phyloP scores from a whole-genome alignment of 1,140 invertebrate genomes.

The Galleria mellonella region DNA sequence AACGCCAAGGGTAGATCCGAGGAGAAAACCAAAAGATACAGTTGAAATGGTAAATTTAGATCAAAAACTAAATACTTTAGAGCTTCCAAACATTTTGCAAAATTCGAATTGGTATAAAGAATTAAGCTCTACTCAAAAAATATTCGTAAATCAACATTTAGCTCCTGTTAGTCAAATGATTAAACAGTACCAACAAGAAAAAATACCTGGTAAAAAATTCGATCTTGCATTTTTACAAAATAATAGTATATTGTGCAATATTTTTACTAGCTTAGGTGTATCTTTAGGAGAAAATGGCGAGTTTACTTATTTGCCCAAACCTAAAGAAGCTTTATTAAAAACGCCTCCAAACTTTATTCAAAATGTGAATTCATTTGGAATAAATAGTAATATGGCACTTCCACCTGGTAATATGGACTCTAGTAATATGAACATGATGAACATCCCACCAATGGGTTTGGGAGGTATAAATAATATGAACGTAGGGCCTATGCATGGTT shows the following conservation, averaged over 20 bases:
- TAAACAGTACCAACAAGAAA: constrained; percentile 75
- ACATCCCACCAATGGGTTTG: constrained; percentile 65
- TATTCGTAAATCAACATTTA: constrained; percentile 79
- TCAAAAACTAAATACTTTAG: constrained; percentile 65
- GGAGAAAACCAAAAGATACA: constrained; percentile 73
- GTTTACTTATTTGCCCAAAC: constrained; percentile 70
- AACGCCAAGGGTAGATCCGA: constrained; percentile 69
- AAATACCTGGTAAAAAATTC: constrained; percentile 68
- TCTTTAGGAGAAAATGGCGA: constrained; percentile 73
- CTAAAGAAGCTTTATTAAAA: constrained; percentile 60
- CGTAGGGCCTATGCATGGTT: constrained; percentile 50
- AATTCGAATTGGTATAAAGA: constrained; percentile 80
- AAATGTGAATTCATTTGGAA: constrained; percentile 44
- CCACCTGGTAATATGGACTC: constrained; percentile 38
- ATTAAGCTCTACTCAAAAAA: constrained; percentile 79
- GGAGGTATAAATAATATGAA: constrained; percentile 64
- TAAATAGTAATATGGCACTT: constrained; percentile 52
- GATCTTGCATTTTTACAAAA: constrained; percentile 70
- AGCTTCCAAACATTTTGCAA: constrained; percentile 76
- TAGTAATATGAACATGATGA: constrained; percentile 58
- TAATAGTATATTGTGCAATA: constrained; percentile 71
- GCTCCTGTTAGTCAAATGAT: constrained; percentile 76
- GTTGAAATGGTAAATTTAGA: constrained; percentile 37
- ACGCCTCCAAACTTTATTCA: constrained; percentile 67
- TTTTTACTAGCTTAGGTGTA: constrained; percentile 75